A percentile compares a stretch with the other conserved stretches of the same genome.
Evolutionary conservation across 2,888 invertebrate genomes (phyloP).

Genomic region (Drosophila stalkeri): DNA sequence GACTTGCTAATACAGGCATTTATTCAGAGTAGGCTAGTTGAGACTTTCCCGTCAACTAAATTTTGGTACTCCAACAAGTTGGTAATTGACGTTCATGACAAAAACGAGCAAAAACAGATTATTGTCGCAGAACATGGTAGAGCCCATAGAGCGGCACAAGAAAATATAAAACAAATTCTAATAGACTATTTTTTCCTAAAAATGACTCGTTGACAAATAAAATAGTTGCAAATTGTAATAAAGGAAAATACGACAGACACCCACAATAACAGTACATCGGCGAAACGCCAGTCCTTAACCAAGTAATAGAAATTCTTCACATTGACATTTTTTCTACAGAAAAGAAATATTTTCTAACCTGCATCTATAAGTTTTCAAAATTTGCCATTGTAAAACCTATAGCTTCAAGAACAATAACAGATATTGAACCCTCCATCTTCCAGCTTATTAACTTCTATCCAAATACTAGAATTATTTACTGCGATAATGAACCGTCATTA

Average conservation of each 20-base stretch:
- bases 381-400: neutral
- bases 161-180: conserved; percentile 1
- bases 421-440: neutral
- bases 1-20: neutral
- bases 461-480: neutral
- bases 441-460: neutral
- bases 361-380: neutral
- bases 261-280: neutral
- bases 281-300: neutral
- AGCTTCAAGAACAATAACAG: neutral
- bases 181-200: neutral
- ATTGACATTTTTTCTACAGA: neutral
- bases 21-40: neutral
- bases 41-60: neutral
- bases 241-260: neutral
- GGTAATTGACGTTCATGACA: neutral
- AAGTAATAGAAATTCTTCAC: neutral
- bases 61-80: no score
- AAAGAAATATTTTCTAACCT: neutral
- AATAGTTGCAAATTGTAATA: neutral
- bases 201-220: neutral
- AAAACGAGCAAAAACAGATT: neutral
- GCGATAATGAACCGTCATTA: neutral
- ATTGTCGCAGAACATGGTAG: neutral
- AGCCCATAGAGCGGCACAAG: neutral